These are phyloP conservation scores for Eretmocerus hayati DNA, from an alignment of 2,888 invertebrate species.

Conservation along the genomic window DNA sequence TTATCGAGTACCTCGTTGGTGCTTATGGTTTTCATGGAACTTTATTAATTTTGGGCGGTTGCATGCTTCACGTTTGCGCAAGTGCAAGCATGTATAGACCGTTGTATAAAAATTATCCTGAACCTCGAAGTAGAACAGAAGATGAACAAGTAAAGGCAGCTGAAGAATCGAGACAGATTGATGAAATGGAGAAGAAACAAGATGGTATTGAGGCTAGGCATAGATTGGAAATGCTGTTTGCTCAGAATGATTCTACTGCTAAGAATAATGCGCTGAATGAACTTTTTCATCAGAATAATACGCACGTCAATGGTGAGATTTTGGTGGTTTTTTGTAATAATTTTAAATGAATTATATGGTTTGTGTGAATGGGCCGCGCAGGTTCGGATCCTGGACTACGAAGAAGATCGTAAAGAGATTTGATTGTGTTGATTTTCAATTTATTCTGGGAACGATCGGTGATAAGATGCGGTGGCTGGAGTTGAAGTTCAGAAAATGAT, in stretches of 20 bases:
- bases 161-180: too few species aligned
- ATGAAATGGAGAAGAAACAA: conserved; percentile 43
- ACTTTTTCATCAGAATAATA: conserved; percentile 41
- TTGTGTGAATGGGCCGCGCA: too few species aligned
- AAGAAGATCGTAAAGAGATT: too few species aligned
- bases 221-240: conserved; percentile 41
- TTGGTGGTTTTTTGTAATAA: too few species aligned
- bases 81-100: conserved; percentile 63
- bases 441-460: too few species aligned
- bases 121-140: background rate
- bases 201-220: conserved; percentile 37
- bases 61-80: conserved; percentile 69
- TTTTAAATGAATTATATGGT: too few species aligned
- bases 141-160: conserved; percentile 22
- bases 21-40: conserved; percentile 69
- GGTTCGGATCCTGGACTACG: too few species aligned
- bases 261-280: conserved; percentile 44
- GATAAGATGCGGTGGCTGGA: too few species aligned
- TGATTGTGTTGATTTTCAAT: too few species aligned
- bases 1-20: conserved; percentile 64
- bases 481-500: too few species aligned
- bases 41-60: conserved; percentile 62
- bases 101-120: conserved; percentile 40
- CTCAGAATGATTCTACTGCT: conserved; percentile 38
- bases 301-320: conserved; percentile 18